A percentile compares a stretch with the other conserved stretches of the same genome.
Conservation (phyloP, 2,888 invertebrate species). For the Drosophila mettleri region DNA sequence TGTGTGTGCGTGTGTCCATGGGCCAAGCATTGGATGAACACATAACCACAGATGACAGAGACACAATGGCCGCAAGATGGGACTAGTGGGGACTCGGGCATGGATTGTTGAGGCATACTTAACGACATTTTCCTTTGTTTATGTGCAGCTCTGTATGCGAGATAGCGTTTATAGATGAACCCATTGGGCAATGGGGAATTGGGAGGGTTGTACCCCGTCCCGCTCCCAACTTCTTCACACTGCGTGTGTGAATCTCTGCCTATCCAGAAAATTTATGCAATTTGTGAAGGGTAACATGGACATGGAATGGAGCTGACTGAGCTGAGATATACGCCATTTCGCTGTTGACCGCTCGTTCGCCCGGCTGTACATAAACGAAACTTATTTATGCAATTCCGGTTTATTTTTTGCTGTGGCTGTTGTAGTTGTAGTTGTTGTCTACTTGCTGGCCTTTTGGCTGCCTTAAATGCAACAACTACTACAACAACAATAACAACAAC, state of each 20-base stretch:
- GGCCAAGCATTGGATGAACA: constrained; percentile 51
- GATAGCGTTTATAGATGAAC: constrained; percentile 67
- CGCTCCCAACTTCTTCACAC: not conserved
- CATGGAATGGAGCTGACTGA: constrained; percentile 34
- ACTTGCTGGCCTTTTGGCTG: constrained; percentile 30
- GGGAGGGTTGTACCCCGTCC: not conserved
- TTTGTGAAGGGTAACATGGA: constrained; percentile 26
- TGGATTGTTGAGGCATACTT: constrained; percentile 43
- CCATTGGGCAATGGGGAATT: constrained; percentile 23
- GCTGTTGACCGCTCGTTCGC: constrained; percentile 49
- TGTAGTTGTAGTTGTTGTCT: constrained; percentile 15
- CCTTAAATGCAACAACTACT: constrained; percentile 43
- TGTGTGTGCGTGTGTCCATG: constrained; percentile 53
- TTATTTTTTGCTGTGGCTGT: constrained; percentile 37
- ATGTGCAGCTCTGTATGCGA: constrained; percentile 61
- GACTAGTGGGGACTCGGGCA: not conserved
- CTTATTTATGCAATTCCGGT: constrained; percentile 69
- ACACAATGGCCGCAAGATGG: constrained; percentile 50
- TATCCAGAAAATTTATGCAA: constrained; percentile 58
- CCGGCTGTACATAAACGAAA: constrained; percentile 56
- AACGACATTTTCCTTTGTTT: constrained; percentile 68
- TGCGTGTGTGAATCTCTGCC: constrained; percentile 1
- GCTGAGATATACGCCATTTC: constrained; percentile 63
- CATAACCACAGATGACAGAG: constrained; percentile 57
- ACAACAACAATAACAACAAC: too few relatives aligned